Percentiles rank a stretch among this genome's conserved stretches.
phyloP scores from a whole-genome alignment of 2,113 vertebrate genomes.

The Nipponia nippon region DNA sequence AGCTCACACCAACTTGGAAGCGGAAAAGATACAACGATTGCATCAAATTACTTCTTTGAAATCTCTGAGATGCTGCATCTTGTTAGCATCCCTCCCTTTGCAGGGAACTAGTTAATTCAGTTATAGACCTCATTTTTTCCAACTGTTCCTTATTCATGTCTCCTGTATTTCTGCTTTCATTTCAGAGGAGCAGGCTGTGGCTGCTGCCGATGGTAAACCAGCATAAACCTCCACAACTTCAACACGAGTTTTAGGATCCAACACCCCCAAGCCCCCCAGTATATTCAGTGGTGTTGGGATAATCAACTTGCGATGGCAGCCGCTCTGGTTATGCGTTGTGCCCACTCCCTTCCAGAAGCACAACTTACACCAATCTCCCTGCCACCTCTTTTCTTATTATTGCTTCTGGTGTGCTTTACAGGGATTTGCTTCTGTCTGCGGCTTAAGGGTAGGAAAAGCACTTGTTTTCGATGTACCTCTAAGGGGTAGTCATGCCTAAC shows the following conservation, averaged over 20 bases:
- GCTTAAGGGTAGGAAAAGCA: not conserved
- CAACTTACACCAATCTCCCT: not conserved
- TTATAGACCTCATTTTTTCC: not conserved
- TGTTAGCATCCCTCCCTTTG: not conserved
- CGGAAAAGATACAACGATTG: not conserved
- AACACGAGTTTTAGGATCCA: not conserved
- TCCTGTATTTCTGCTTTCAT: not conserved
- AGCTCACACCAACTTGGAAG: not conserved
- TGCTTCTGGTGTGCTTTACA: not conserved
- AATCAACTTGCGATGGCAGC: not conserved
- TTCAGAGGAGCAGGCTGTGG: not conserved
- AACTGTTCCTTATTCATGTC: not conserved
- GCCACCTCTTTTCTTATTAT: not conserved
- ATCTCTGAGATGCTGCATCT: not conserved
- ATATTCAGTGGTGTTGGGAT: not conserved
- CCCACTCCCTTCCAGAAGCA: not conserved
- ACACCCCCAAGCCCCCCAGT: accelerated
- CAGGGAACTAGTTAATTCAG: not conserved
- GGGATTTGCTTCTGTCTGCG: not conserved
- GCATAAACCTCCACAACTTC: not conserved
- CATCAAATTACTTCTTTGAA: not conserved
- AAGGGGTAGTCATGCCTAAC: not conserved
- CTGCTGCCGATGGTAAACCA: not conserved
- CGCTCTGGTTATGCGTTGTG: not conserved
- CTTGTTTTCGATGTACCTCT: not conserved